Conservation (phyloP, 2,888 invertebrate species). For the Agrochola lychnidis region DNA sequence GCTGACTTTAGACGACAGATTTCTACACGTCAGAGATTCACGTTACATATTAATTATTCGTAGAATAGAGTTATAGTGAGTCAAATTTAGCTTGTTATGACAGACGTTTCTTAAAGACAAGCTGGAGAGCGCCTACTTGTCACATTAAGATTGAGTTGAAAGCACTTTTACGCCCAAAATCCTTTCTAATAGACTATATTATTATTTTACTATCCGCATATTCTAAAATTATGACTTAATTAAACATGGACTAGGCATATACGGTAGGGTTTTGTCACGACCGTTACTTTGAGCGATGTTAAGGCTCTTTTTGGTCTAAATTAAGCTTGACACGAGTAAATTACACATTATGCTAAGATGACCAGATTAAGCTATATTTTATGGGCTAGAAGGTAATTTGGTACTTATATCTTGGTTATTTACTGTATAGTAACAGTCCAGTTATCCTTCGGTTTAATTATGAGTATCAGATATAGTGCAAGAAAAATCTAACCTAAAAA, state of each 20-base stretch:
- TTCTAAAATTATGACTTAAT: constrained; percentile 12
- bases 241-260: constrained; percentile 5
- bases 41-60: background rate
- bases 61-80: background rate
- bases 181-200: background rate
- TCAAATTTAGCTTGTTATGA: background rate
- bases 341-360: constrained; percentile 18
- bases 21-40: background rate
- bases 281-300: constrained; percentile 30
- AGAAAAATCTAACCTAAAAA: constrained; percentile 19
- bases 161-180: constrained; percentile 13
- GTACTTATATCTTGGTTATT: background rate
- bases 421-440: background rate
- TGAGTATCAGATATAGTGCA: constrained; percentile 5
- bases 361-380: background rate
- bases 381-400: background rate
- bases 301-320: constrained; percentile 30
- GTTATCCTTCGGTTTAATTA: background rate
- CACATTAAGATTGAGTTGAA: background rate
- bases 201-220: background rate
- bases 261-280: constrained; percentile 7
- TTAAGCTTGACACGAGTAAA: constrained; percentile 23
- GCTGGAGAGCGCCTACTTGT: background rate
- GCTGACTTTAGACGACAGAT: background rate
- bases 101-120: background rate